Evolutionary conservation across 2,888 invertebrate genomes (phyloP).

Genomic region (Papilio elwesi): DNA sequence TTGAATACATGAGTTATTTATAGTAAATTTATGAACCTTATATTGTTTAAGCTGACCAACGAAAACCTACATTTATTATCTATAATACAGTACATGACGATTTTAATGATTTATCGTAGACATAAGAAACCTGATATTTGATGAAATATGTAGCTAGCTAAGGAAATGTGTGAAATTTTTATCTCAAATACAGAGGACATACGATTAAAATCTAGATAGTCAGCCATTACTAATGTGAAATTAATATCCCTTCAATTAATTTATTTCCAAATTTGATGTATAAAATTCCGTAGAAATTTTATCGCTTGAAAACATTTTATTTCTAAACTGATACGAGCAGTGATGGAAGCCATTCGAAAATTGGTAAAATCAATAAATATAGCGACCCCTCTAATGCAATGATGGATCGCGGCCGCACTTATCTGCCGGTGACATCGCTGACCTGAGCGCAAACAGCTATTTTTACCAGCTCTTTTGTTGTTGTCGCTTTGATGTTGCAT

Average conservation of each 20-base stretch:
- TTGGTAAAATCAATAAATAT: conserved; percentile 73
- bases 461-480: conserved; percentile 54
- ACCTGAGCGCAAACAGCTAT: conserved; percentile 54
- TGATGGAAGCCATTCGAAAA: conserved; percentile 51
- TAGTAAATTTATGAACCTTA: too few relatives aligned
- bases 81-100: too few relatives aligned
- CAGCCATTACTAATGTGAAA: neutral
- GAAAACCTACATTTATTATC: too few relatives aligned
- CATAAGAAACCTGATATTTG: too few relatives aligned
- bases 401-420: conserved; percentile 72
- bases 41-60: too few relatives aligned
- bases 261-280: neutral
- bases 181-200: too few relatives aligned
- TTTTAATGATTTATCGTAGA: too few relatives aligned
- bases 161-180: too few relatives aligned
- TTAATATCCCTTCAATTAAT: neutral
- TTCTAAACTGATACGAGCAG: conserved; percentile 5
- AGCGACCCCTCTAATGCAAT: conserved; percentile 74
- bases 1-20: too few relatives aligned
- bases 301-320: conserved; percentile 22
- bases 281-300: neutral
- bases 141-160: too few relatives aligned
- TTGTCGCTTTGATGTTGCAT: conserved; percentile 39
- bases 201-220: too few relatives aligned
- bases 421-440: conserved; percentile 74